Evolutionary conservation across 2,888 invertebrate species (phyloP), one percentile per base, ranked within the genome.

Genomic region (Drosophila pseudotalamancana): DNA sequence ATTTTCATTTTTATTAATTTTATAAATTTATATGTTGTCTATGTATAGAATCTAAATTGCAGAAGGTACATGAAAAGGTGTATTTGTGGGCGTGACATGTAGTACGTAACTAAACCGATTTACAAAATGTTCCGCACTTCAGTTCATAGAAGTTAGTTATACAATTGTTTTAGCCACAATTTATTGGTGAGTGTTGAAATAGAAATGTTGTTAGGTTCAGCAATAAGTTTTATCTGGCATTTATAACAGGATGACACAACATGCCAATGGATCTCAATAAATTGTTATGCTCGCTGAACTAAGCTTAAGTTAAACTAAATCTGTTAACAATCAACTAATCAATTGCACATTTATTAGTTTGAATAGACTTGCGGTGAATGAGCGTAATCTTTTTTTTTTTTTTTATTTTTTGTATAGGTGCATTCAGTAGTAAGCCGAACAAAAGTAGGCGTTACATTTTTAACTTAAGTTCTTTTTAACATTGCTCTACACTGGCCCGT

Each of bases 11-110:
- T 46, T 53, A 39, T 54, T 39, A 27, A 27, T 29, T 46, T 31
- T 73, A 46, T 48, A 37, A 60, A 43, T 71, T 40, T 35, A 68
- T 59, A 54, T 68, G 61, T 57, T 72, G 19, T 64, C 67, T 70
- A 59, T 72, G 71, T 43, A 53, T 72, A 76, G 76, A 80, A 74
- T 78, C 78, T 84, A 72, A 73, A 71, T 83, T 83, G 81, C 72
- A 75, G 76, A 78, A 87, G 87, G 86, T 86, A 87, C 86, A 74
- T 85, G 79, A 81, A 83, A 83, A 85, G 73, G 79, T 83, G 78
- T 77, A 68, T 67, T 56, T 77, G 74, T 81, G 61, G 55, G 66
- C 66, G 45, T 66, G 66, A 69, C 74, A 49, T 57, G 40, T 23
- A 11, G 11, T 40, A 25, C 32, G 45, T 57, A 62, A 54, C 23